These are phyloP conservation scores for Lydus trimaculatus DNA, from an alignment of 2,888 invertebrate species.

Conservation along the genomic window DNA sequence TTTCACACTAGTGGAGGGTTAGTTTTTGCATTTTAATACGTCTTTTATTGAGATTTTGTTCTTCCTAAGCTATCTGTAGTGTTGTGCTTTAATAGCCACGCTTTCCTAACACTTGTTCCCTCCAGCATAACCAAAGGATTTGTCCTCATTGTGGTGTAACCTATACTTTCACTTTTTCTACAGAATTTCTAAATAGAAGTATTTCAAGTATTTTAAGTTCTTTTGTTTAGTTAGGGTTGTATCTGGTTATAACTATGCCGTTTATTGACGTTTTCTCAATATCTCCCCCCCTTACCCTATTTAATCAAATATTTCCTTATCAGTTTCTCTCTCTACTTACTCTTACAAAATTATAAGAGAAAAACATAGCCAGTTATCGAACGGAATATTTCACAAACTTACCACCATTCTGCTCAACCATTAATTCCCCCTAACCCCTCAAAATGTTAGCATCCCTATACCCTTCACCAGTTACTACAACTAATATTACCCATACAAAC, in stretches of 20 bases:
- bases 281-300: background rate
- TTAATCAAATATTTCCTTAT: background rate
- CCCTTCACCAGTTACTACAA: constrained; percentile 7
- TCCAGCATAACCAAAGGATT: too few species aligned
- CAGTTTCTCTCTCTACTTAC: background rate
- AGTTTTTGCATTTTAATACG: too few species aligned
- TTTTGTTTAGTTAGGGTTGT: background rate
- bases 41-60: too few species aligned
- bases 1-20: too few species aligned
- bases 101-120: too few species aligned
- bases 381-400: background rate
- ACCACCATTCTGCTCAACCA: constrained; percentile 11
- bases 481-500: constrained; percentile 16
- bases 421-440: background rate
- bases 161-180: too few species aligned
- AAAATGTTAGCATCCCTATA: background rate
- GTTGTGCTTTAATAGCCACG: too few species aligned
- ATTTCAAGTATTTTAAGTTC: too few species aligned
- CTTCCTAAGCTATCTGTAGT: too few species aligned
- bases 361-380: background rate
- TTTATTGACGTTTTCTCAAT: background rate
- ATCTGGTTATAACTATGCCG: background rate
- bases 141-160: too few species aligned
- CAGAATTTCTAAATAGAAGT: too few species aligned
- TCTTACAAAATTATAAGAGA: background rate